Conservation (phyloP, 2,113 vertebrate species). For the Nematolebias whitei region DNA sequence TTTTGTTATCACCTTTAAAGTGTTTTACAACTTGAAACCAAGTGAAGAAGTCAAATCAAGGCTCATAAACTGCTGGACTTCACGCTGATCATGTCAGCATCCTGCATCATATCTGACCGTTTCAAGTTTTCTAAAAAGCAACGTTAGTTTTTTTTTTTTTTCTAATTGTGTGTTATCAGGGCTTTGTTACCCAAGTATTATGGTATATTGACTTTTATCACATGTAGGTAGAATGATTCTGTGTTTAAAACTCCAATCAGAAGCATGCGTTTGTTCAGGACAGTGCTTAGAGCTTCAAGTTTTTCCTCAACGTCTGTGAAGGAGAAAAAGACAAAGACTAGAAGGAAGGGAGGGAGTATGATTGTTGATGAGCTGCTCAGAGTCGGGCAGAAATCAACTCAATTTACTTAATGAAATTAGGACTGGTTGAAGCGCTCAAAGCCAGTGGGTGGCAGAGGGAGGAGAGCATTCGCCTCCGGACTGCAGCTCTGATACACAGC, state of each 20-base stretch:
- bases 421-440: conserved; percentile 67
- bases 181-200: background rate
- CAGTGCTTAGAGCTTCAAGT: background rate
- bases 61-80: no score
- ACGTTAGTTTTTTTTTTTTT: no score
- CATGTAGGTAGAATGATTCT: background rate
- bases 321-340: conserved; percentile 18
- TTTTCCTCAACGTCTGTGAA: no score
- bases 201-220: background rate
- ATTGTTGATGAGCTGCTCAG: conserved; percentile 64
- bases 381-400: conserved; percentile 72
- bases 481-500: conserved; percentile 26
- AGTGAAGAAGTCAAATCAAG: no score
- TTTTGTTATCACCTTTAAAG: no score
- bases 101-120: background rate
- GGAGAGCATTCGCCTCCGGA: conserved; percentile 49
- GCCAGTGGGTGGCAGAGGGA: conserved; percentile 49
- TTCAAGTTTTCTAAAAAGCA: no score
- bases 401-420: conserved; percentile 85
- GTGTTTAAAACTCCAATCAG: conserved; percentile 1
- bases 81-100: background rate
- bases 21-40: no score
- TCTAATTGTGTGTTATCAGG: background rate
- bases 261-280: conserved; percentile 10
- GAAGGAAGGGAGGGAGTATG: conserved; percentile 34